phyloP scores from a whole-genome alignment of 1,140 invertebrate genomes.

The Drosophila persimilis region DNA sequence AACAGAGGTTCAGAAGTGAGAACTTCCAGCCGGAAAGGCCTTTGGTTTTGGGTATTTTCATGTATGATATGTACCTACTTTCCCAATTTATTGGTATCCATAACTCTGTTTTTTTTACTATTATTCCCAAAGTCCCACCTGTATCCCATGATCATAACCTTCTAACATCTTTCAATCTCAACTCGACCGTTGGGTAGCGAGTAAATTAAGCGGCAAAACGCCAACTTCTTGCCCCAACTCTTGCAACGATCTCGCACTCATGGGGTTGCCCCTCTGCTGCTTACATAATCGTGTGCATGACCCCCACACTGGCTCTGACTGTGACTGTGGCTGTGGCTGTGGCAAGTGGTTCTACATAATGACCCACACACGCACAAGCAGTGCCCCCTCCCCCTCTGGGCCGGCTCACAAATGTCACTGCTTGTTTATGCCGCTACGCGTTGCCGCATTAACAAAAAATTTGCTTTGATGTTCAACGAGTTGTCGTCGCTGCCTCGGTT shows the following conservation, averaged over 20 bases:
- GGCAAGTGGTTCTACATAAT: conserved; percentile 39
- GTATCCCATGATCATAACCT: too few species aligned
- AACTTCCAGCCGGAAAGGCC: too few species aligned
- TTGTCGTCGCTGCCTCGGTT: conserved; percentile 38
- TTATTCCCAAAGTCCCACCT: too few species aligned
- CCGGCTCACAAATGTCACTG: conserved; percentile 47
- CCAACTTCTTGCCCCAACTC: neutral
- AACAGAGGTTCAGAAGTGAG: too few species aligned
- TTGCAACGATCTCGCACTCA: conserved; percentile 18
- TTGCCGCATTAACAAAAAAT: conserved; percentile 43
- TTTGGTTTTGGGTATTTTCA: too few species aligned
- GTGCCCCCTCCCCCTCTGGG: neutral
- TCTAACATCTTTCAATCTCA: too few species aligned
- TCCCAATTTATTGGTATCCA: too few species aligned
- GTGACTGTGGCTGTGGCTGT: neutral
- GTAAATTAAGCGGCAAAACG: conserved; percentile 17
- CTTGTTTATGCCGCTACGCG: conserved; percentile 58
- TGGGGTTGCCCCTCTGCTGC: neutral
- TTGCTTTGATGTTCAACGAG: conserved; percentile 72
- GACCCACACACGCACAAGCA: conserved; percentile 20
- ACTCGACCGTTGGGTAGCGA: neutral
- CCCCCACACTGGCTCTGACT: conserved; percentile 11
- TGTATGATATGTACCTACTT: too few species aligned
- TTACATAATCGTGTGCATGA: conserved; percentile 42
- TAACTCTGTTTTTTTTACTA: too few species aligned